A percentile compares a stretch with the other conserved stretches of the same genome.
These are phyloP conservation scores for Volucella bombylans DNA, from an alignment of 2,888 invertebrate genomes.

Conservation along the genomic window DNA sequence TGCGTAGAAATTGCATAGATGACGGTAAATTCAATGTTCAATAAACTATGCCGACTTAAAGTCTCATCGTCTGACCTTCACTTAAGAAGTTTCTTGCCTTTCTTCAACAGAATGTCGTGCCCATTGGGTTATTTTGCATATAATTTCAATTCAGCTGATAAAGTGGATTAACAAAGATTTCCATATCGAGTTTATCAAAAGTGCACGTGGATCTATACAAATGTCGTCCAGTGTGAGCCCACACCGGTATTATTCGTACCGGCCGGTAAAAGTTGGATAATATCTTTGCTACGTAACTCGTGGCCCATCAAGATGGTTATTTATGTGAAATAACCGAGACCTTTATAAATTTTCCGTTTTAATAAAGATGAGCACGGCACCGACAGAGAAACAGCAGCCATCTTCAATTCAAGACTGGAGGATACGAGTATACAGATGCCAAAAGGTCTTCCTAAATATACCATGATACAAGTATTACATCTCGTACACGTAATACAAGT, in stretches of 20 bases:
- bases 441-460: constrained; percentile 60
- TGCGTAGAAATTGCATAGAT: no score
- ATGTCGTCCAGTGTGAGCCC: constrained; percentile 7
- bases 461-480: constrained; percentile 36
- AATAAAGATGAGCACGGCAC: constrained; percentile 70
- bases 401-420: neutral
- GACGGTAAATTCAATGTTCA: no score
- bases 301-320: constrained; percentile 69
- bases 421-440: constrained; percentile 17
- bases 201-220: neutral
- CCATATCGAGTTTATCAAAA: neutral
- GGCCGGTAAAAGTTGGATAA: constrained; percentile 36
- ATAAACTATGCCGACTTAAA: no score
- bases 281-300: constrained; percentile 33
- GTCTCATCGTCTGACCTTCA: no score
- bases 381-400: constrained; percentile 9
- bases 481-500: constrained; percentile 47
- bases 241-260: constrained; percentile 4
- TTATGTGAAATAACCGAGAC: constrained; percentile 72
- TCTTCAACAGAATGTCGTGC: neutral
- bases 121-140: no score
- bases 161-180: no score
- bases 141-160: no score
- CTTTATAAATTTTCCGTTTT: constrained; percentile 66
- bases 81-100: neutral